phyloP scores from a whole-genome alignment of 2,113 vertebrate genomes.

The Poeciliopsis prolifica region DNA sequence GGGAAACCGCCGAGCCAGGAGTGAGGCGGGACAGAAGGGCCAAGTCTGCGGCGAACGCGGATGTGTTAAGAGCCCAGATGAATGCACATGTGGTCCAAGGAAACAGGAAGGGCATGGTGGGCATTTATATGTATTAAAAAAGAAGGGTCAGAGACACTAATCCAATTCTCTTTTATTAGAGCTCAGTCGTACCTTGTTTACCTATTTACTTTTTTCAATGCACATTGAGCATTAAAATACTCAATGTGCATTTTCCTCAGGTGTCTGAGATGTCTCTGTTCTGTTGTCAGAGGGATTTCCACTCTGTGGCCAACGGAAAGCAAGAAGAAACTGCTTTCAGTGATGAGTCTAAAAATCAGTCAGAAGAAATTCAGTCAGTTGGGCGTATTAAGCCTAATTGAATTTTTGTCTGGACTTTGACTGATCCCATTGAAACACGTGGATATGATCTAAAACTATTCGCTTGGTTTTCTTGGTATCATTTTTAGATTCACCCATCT shows the following conservation, averaged over 20 bases:
- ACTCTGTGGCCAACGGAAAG: not conserved
- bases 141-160: slow-evolving; percentile 57
- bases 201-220: slow-evolving; percentile 1
- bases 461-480: no score
- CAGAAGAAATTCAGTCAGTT: no score
- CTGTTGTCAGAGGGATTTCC: slow-evolving; percentile 13
- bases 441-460: no score
- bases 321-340: not conserved
- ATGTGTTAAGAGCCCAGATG: slow-evolving; percentile 23
- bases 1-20: slow-evolving; percentile 3
- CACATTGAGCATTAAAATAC: not conserved
- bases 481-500: no score
- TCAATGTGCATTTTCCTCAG: not conserved
- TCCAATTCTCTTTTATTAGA: slow-evolving; percentile 69
- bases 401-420: no score
- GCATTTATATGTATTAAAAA: slow-evolving; percentile 58
- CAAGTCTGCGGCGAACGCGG: slow-evolving; percentile 9
- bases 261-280: slow-evolving; percentile 5
- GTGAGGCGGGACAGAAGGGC: slow-evolving; percentile 3
- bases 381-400: no score
- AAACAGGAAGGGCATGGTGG: slow-evolving; percentile 43
- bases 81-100: slow-evolving; percentile 35
- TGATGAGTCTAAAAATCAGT: not conserved
- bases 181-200: slow-evolving; percentile 28
- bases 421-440: no score